Conservation (phyloP, 2,113 vertebrate species). For the Plectropomus leopardus region DNA sequence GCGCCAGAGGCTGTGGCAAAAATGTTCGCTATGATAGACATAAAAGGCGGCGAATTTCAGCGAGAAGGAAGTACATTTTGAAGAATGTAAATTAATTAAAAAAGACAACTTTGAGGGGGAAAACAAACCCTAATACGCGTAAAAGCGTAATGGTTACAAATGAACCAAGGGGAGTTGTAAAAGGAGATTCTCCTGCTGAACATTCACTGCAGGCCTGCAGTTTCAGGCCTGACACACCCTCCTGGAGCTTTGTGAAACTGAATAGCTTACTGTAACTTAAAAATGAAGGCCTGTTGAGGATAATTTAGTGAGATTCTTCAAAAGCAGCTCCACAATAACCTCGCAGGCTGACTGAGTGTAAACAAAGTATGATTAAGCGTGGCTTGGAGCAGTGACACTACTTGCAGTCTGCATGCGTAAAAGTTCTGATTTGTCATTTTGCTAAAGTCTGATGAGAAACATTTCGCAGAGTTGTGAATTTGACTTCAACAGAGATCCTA, state of each 20-base stretch:
- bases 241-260: not conserved
- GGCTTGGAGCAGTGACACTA: not conserved
- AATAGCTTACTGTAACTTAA: not conserved
- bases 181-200: not conserved
- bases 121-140: not conserved
- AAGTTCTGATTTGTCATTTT: not conserved
- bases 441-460: not conserved
- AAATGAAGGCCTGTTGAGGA: not conserved
- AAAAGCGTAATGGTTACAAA: not conserved
- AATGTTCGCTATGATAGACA: slow-evolving; percentile 10
- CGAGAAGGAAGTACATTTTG: slow-evolving; percentile 27
- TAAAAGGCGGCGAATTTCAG: slow-evolving; percentile 16
- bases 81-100: not conserved
- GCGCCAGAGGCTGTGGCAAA: slow-evolving; percentile 1
- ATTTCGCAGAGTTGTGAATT: not conserved
- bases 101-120: not conserved
- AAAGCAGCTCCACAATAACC: slow-evolving; percentile 19
- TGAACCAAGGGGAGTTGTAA: not conserved
- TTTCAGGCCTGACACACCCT: slow-evolving; percentile 13
- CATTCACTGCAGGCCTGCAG: slow-evolving; percentile 3
- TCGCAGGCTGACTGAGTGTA: slow-evolving; percentile 1
- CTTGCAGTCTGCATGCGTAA: slow-evolving; percentile 7
- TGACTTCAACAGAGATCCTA: not conserved
- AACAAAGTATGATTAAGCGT: not conserved
- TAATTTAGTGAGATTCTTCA: not conserved